phyloP scores from a whole-genome alignment of 35 echinoderm and acorn worm species.

The Nesometra sesokonis region DNA sequence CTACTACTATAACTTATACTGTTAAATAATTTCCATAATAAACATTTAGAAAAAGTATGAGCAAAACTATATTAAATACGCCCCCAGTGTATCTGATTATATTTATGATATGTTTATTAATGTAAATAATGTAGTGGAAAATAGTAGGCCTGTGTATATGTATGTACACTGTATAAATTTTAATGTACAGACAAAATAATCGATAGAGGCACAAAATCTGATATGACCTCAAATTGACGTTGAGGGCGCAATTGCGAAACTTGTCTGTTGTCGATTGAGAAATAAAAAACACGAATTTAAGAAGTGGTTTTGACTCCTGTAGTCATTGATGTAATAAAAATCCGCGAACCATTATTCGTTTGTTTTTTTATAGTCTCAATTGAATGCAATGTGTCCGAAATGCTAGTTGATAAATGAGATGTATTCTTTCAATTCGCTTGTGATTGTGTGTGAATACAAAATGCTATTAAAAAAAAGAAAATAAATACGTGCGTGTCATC shows the following conservation, averaged over 20 bases:
- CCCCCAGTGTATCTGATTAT: neutral
- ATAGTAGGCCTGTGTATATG: neutral
- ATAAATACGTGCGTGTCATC: no score
- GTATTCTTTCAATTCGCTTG: neutral
- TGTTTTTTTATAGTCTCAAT: no score
- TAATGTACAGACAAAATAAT: neutral
- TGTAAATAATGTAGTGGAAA: neutral
- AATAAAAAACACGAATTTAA: no score
- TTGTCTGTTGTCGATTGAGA: no score
- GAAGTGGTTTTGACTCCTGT: no score
- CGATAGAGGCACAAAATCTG: neutral
- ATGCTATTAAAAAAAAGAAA: neutral
- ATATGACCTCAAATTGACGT: neutral
- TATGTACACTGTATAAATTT: constrained; percentile 1
- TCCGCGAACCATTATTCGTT: no score
- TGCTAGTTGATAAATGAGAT: neutral
- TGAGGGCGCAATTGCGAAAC: neutral
- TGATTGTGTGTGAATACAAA: neutral
- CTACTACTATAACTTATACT: no score
- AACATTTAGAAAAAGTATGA: neutral
- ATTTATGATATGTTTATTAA: neutral
- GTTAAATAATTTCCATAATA: neutral
- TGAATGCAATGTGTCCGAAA: neutral
- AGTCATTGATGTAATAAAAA: no score
- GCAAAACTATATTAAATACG: neutral